Conservation (phyloP, 2,113 vertebrate species). For the Galbula dea region DNA sequence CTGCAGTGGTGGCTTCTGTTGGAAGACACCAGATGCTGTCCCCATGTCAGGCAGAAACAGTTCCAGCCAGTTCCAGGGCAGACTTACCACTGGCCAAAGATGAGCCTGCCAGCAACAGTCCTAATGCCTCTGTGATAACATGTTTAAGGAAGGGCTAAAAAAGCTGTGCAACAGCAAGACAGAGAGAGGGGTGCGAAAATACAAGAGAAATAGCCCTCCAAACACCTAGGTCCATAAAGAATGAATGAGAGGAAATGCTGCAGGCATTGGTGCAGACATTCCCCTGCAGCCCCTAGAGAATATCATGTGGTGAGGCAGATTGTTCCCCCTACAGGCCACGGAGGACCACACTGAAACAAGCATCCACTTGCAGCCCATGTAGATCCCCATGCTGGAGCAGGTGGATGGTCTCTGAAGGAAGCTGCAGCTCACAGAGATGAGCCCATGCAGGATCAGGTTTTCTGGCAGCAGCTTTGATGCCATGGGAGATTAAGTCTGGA, state of each 20-base stretch:
- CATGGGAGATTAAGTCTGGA: accelerated
- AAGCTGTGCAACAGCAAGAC: neutral
- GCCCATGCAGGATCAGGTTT: accelerated
- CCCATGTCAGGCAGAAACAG: neutral
- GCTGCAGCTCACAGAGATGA: neutral
- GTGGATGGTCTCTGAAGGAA: neutral
- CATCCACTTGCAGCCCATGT: neutral
- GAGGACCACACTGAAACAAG: neutral
- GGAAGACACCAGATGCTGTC: neutral
- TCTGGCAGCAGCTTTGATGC: neutral
- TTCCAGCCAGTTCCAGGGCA: neutral
- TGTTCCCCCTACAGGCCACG: neutral
- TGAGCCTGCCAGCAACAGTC: accelerated
- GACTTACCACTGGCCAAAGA: neutral
- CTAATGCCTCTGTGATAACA: neutral
- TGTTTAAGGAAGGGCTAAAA: neutral
- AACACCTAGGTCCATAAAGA: neutral
- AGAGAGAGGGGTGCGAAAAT: neutral
- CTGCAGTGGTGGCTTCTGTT: neutral
- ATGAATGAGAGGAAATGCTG: neutral
- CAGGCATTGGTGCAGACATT: neutral
- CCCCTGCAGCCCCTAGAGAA: neutral
- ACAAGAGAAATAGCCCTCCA: neutral
- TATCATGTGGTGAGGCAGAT: no score
- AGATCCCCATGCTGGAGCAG: neutral